These are phyloP conservation scores for Megalurothrips usitatus DNA, from an alignment of 2,888 invertebrate genomes.

Conservation along the genomic window DNA sequence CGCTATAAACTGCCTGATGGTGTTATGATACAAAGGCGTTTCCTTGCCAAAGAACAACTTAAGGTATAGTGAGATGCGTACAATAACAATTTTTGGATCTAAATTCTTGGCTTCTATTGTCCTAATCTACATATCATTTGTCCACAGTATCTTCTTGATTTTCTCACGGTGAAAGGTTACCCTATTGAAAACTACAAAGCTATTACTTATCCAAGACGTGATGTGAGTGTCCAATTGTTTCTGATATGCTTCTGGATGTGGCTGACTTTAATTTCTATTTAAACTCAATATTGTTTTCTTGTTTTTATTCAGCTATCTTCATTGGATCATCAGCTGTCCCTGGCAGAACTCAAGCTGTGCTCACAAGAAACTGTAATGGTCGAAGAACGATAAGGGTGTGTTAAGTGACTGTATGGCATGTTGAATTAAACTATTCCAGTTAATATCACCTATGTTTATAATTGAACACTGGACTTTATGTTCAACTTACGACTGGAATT, in stretches of 20 bases:
- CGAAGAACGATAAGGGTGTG: constrained; percentile 74
- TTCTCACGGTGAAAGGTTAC: constrained; percentile 82
- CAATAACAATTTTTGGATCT: constrained; percentile 26
- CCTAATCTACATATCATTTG: constrained; percentile 30
- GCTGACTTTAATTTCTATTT: constrained; percentile 31
- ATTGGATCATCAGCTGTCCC: constrained; percentile 67
- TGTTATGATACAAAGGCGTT: constrained; percentile 70
- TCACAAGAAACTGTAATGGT: constrained; percentile 93
- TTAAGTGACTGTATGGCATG: background rate
- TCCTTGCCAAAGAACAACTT: constrained; percentile 57
- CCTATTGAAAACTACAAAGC: constrained; percentile 84
- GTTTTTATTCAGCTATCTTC: constrained; percentile 63
- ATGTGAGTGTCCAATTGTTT: constrained; percentile 60
- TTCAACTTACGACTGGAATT: background rate
- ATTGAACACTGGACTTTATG: background rate
- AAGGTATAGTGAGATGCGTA: constrained; percentile 45
- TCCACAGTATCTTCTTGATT: constrained; percentile 74
- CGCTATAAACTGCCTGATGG: constrained; percentile 78
- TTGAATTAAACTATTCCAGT: background rate
- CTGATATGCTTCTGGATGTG: constrained; percentile 29
- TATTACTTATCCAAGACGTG: constrained; percentile 89
- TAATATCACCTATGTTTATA: background rate
- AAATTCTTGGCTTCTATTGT: constrained; percentile 42
- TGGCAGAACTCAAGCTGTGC: constrained; percentile 78
- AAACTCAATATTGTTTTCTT: constrained; percentile 36